Conservation (phyloP, 2,888 invertebrate genomes). For the Tetropium fuscum region DNA sequence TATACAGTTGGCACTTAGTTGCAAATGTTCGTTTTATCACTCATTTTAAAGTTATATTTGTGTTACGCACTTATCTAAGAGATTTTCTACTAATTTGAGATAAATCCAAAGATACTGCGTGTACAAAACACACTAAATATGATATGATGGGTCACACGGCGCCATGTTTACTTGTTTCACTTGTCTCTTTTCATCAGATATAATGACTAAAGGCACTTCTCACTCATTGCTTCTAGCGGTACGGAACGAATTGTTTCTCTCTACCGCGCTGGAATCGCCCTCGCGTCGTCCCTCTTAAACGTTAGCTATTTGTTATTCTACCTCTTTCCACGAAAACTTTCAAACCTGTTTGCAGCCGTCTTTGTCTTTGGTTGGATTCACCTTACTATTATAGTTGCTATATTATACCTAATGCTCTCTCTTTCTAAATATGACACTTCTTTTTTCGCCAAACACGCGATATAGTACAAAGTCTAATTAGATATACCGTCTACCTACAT, state of each 20-base stretch:
- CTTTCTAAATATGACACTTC: conserved; percentile 53
- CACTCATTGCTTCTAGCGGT: conserved; percentile 44
- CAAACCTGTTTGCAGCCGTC: conserved; percentile 65
- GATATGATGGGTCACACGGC: conserved; percentile 66
- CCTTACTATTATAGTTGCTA: conserved; percentile 53
- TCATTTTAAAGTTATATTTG: conserved; percentile 48
- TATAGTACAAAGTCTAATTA: conserved; percentile 50
- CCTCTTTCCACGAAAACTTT: conserved; percentile 63
- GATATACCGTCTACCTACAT: not conserved
- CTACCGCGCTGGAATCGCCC: conserved; percentile 47
- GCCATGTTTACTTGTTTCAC: conserved; percentile 65
- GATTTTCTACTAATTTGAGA: conserved; percentile 53
- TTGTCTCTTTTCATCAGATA: conserved; percentile 57
- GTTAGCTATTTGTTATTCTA: conserved; percentile 58
- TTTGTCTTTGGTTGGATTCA: conserved; percentile 65
- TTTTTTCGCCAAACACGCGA: conserved; percentile 50
- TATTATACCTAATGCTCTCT: too few species aligned
- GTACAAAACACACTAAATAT: conserved; percentile 63
- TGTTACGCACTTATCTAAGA: conserved; percentile 55
- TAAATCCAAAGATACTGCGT: conserved; percentile 61
- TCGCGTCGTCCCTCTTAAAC: conserved; percentile 38
- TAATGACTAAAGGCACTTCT: conserved; percentile 46
- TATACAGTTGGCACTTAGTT: conserved; percentile 51
- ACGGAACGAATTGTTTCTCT: conserved; percentile 44
- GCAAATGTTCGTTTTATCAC: conserved; percentile 47